Percentiles rank a stretch among this genome's conserved stretches.
phyloP scores from a whole-genome alignment of 2,113 vertebrate species.

The Eleginops maclovinus region DNA sequence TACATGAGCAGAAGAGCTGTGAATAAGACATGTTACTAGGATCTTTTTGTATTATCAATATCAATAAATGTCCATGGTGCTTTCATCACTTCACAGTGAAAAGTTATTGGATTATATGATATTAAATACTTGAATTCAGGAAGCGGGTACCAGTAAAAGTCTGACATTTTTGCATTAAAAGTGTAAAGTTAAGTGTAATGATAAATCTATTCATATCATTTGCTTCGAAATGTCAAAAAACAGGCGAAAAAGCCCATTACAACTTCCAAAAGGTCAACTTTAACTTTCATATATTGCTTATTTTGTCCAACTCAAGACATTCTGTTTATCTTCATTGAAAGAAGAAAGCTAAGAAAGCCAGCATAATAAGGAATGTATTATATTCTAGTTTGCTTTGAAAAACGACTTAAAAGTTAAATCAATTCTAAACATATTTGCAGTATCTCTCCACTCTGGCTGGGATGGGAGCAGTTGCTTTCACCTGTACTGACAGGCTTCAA shows the following conservation, averaged over 20 bases:
- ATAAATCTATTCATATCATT: too few species aligned
- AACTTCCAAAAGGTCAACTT: too few species aligned
- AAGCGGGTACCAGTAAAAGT: neutral
- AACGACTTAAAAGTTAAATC: too few species aligned
- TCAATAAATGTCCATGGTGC: neutral
- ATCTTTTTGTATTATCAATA: neutral
- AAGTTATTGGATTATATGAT: neutral
- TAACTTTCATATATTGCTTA: too few species aligned
- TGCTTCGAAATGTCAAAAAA: too few species aligned
- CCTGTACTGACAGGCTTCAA: neutral
- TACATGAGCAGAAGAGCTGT: neutral
- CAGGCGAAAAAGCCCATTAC: too few species aligned
- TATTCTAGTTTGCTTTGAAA: neutral
- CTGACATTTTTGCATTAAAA: too few species aligned
- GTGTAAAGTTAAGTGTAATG: too few species aligned
- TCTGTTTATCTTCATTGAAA: neutral
- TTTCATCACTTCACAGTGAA: too few species aligned
- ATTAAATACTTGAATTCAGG: neutral
- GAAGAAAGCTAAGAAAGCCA: neutral
- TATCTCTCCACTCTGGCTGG: neutral
- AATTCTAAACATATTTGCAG: too few species aligned
- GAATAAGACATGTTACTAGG: neutral
- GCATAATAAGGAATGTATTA: neutral
- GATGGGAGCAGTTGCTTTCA: neutral
- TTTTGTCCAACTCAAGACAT: too few species aligned